Base-by-base conservation (phyloP, 2,888 invertebrate genomes). In the Rutpela maculata region DNA sequence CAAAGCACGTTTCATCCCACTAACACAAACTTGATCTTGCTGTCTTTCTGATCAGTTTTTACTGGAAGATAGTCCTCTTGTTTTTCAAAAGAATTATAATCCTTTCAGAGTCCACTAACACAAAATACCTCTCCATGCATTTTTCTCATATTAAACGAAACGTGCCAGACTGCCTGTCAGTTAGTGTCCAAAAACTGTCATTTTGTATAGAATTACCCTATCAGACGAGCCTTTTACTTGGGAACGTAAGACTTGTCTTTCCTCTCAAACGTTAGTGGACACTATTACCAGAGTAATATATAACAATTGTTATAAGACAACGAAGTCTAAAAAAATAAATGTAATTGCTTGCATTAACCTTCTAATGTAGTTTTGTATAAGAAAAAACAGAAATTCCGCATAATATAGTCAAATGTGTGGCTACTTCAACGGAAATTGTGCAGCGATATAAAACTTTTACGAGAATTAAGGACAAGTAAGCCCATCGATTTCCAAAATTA, bases 391-490 rank as follows among this genome's bases (percentile, higher is more conserved):
- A 57, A 57, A 57, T 5, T 18, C 57, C 57, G 18, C 57, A n/a
- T n/a, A n/a, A 56, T 56, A 11, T 57, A 7, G 57, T 57, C 57
- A 57, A 57, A 57, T 19, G 9, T 19, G 57, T 57, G 57, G 57
- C 57, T 57, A 57, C 57, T 57, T 57, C 57, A 57, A 57, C 57
- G 57, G 19, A 57, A 57, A 57, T 57, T 57, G 11, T 57, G 18
- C 57, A 57, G 57, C 18, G 19, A 57, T 19, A 57, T 57, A 19
- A 57, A 57, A 11, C 57, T 57, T 19, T 57, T 57, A 57, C 57
- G 19, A 57, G 57, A 57, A 57, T 57, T 57, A 18, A 18, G 19
- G 11, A 57, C 57, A 57, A 19, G 57, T 17, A 19, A 57, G 57
- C 18, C 57, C 57, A 57, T 19, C 57, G 57, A 57, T 57, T 57